Evolutionary conservation across 2,113 vertebrate genomes (phyloP).

Genomic region (Callocephalon fimbriatum): DNA sequence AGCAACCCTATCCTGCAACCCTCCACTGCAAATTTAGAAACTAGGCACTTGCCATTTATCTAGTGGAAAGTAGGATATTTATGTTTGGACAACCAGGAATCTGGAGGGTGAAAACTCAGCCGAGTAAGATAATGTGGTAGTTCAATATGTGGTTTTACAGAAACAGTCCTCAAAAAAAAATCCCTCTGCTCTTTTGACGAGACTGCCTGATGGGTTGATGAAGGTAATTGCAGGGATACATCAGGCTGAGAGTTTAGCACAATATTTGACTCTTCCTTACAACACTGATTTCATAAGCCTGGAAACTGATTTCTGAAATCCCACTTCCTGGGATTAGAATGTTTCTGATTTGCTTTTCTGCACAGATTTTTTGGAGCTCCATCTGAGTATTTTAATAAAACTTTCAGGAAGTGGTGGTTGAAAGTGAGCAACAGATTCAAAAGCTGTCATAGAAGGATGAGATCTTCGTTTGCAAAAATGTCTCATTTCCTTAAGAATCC

Average conservation of each 20-base stretch:
- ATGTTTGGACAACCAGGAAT: neutral
- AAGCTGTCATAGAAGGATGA: accelerated
- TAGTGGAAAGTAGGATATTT: neutral
- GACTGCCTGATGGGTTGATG: neutral
- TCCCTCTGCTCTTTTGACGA: neutral
- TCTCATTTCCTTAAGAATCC: neutral
- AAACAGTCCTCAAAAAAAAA: neutral
- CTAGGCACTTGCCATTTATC: neutral
- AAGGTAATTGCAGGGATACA: neutral
- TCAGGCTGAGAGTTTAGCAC: neutral
- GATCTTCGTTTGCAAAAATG: neutral
- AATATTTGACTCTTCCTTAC: neutral
- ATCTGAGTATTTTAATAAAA: neutral
- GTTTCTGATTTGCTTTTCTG: neutral
- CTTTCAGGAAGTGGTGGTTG: neutral
- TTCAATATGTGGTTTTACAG: neutral
- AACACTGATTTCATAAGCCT: neutral
- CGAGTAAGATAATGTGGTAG: neutral
- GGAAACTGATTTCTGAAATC: neutral
- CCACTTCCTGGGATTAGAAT: accelerated
- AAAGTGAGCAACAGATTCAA: neutral
- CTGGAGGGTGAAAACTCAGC: neutral
- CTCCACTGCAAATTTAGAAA: neutral
- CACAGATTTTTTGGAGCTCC: neutral
- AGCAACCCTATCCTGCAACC: neutral